phyloP scores from a whole-genome alignment of 2,113 vertebrate species.

The Pedetes capensis region DNA sequence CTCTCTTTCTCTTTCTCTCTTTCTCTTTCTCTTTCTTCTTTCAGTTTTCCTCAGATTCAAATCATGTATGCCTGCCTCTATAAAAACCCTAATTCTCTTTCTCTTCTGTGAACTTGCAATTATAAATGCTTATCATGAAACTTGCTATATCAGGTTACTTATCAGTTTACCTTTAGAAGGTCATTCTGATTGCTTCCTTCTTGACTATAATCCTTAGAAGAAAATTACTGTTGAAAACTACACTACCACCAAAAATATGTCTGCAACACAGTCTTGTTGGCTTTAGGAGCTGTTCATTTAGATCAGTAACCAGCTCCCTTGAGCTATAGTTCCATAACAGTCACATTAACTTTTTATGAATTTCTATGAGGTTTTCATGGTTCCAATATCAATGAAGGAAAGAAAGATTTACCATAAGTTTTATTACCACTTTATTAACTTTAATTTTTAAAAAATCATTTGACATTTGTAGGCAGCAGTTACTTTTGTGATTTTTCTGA shows the following conservation, averaged over 20 bases:
- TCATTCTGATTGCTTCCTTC: constrained; percentile 27
- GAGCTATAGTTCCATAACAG: neutral
- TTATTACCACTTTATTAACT: neutral
- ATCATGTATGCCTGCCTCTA: neutral
- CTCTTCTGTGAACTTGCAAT: neutral
- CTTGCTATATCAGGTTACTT: neutral
- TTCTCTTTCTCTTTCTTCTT: neutral
- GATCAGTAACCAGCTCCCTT: neutral
- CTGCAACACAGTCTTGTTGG: neutral
- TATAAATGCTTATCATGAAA: neutral
- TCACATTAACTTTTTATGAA: neutral
- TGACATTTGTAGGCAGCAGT: neutral
- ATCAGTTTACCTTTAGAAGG: neutral
- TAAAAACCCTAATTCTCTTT: constrained; percentile 4
- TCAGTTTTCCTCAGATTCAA: neutral
- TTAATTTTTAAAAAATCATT: constrained; percentile 17
- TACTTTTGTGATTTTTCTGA: neutral
- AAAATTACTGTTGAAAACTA: constrained; percentile 3
- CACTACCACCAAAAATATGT: neutral
- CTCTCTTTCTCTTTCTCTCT: too few relatives aligned
- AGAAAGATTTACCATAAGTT: neutral
- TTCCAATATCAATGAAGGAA: neutral
- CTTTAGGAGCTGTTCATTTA: neutral
- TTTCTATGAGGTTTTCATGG: neutral
- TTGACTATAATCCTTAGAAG: constrained; percentile 30